phyloP scores from a whole-genome alignment of 2,888 invertebrate species.

The Drosophila cracens region DNA sequence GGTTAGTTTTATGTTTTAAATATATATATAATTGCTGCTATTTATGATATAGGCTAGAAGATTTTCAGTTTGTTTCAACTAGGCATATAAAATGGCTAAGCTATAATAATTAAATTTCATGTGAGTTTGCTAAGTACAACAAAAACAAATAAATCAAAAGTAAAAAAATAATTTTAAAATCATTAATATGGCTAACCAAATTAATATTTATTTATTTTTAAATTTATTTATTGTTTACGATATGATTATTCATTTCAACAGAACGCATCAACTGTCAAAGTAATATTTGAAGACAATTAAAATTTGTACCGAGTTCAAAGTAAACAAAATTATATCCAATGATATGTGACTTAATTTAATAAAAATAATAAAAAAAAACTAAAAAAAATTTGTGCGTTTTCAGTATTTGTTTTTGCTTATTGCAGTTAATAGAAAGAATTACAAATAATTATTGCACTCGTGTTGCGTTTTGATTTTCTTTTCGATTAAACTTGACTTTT shows the following conservation, averaged over 20 bases:
- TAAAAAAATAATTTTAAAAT: constrained; percentile 12
- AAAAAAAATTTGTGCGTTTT: constrained; percentile 13
- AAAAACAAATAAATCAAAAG: constrained; percentile 51
- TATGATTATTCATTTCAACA: constrained; percentile 66
- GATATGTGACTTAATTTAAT: constrained; percentile 52
- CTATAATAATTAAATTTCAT: constrained; percentile 22
- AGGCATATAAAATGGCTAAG: constrained; percentile 23
- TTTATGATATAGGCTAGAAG: constrained; percentile 34
- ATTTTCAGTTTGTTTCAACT: constrained; percentile 22
- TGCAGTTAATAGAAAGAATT: constrained; percentile 38
- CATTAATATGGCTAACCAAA: constrained; percentile 35
- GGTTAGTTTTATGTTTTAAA: constrained; percentile 20
- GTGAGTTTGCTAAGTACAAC: constrained; percentile 59
- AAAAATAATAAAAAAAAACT: constrained; percentile 6
- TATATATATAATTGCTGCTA: constrained; percentile 32
- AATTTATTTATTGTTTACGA: constrained; percentile 60
- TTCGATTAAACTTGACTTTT: constrained; percentile 24
- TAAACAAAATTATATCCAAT: constrained; percentile 28
- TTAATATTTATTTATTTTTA: constrained; percentile 11
- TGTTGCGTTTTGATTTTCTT: constrained; percentile 65
- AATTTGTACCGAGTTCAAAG: constrained; percentile 39
- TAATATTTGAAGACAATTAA: constrained; percentile 9
- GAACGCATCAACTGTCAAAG: constrained; percentile 22
- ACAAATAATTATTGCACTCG: constrained; percentile 76
- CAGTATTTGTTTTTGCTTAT: constrained; percentile 35